phyloP scores from a whole-genome alignment of 2,888 invertebrate genomes.

The Aphodius sticticus region DNA sequence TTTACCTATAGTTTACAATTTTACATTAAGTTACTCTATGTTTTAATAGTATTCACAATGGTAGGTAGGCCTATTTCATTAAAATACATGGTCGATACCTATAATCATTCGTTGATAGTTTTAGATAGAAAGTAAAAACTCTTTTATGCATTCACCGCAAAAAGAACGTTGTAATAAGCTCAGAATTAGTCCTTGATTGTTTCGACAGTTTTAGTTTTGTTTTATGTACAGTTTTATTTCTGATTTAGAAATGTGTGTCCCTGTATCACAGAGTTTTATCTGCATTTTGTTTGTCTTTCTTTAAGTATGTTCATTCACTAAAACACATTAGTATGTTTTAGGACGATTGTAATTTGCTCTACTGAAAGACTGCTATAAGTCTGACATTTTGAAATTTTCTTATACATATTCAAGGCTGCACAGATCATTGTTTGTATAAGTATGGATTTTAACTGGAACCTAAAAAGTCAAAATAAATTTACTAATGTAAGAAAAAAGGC shows the following conservation, averaged over 20 bases:
- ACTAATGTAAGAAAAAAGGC: no score
- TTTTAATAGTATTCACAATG: constrained; percentile 7
- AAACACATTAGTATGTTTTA: background rate
- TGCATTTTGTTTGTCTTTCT: constrained; percentile 14
- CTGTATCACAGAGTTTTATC: constrained; percentile 38
- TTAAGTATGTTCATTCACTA: constrained; percentile 9
- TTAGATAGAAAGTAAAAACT: constrained; percentile 29
- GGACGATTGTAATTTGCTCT: constrained; percentile 13
- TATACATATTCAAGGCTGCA: no score
- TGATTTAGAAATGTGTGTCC: constrained; percentile 37
- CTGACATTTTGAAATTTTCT: no score
- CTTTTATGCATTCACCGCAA: constrained; percentile 18
- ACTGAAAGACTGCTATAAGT: constrained; percentile 5
- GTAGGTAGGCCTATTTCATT: constrained; percentile 37
- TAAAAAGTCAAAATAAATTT: no score
- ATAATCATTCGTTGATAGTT: constrained; percentile 44
- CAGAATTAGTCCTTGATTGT: constrained; percentile 47
- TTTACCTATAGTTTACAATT: constrained; percentile 20
- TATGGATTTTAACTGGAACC: no score
- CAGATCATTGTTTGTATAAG: no score
- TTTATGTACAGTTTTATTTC: constrained; percentile 37
- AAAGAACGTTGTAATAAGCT: constrained; percentile 37
- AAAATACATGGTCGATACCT: constrained; percentile 35
- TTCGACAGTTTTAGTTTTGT: constrained; percentile 26
- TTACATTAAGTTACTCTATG: constrained; percentile 10